phyloP scores from a whole-genome alignment of 2,797 vertebrate species.

The Erpetoichthys calabaricus region DNA sequence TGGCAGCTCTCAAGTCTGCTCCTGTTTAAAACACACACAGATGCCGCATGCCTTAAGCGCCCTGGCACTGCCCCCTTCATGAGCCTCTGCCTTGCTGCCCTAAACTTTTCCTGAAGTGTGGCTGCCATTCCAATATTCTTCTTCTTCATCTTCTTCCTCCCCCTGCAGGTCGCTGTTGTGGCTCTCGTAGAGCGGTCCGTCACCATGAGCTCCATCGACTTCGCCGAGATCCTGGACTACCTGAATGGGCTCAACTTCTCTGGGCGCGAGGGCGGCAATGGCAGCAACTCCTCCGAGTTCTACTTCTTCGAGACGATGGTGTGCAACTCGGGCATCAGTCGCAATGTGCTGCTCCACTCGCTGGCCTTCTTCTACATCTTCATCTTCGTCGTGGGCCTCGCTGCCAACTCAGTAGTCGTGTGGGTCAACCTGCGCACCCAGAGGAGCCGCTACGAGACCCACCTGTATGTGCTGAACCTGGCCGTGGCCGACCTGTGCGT shows the following conservation, averaged over 20 bases:
- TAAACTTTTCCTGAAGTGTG: no score
- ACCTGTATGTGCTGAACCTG: conserved; percentile 83
- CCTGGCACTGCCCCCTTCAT: no score
- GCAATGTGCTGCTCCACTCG: conserved; percentile 58
- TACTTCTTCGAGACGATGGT: conserved; percentile 49
- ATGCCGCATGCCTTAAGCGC: no score
- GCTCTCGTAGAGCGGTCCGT: no score
- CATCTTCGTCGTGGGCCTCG: conserved; percentile 76
- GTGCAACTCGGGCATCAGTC: conserved; percentile 58
- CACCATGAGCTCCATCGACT: conserved; percentile 48
- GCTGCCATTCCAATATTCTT: no score
- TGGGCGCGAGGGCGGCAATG: conserved; percentile 32
- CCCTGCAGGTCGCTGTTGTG: no score
- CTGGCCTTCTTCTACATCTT: conserved; percentile 79
- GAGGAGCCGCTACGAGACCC: conserved; percentile 72
- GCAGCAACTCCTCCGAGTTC: conserved; percentile 56
- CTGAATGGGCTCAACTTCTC: conserved; percentile 42
- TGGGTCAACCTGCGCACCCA: conserved; percentile 84
- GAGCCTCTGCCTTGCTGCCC: no score
- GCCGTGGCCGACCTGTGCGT: conserved; percentile 82
- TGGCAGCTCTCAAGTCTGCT: no score
- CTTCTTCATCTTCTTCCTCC: no score
- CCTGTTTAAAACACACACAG: no score
- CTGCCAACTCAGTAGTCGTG: conserved; percentile 78
- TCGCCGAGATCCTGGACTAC: conserved; percentile 53